phyloP scores from a whole-genome alignment of 2,113 vertebrate species.

The Manacus vitellinus region DNA sequence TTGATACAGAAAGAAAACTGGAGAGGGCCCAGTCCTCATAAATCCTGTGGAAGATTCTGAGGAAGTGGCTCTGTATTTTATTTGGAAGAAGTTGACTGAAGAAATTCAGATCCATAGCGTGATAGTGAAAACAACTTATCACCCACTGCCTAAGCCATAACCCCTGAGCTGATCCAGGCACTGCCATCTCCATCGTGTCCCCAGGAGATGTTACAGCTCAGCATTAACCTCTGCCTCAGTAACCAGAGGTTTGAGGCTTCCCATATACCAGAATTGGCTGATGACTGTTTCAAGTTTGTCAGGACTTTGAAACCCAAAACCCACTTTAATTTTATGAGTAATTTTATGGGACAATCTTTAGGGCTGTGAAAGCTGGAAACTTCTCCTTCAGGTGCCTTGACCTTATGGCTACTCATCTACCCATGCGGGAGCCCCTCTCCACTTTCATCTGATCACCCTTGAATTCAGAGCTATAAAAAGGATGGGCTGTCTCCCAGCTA shows the following conservation, averaged over 20 bases:
- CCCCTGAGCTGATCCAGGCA: not conserved
- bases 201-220: not conserved
- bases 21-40: not conserved
- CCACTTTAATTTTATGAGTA: conserved; percentile 51
- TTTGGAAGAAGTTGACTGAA: not conserved
- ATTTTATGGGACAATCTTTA: conserved; percentile 51
- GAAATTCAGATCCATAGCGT: not conserved
- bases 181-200: not conserved
- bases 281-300: not conserved
- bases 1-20: conserved; percentile 5
- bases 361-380: not conserved
- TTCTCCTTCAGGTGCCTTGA: conserved; percentile 41
- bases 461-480: conserved; percentile 19
- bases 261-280: not conserved
- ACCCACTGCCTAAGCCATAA: not conserved
- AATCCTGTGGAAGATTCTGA: not conserved
- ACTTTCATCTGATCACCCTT: conserved; percentile 9
- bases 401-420: not conserved
- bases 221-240: not conserved
- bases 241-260: not conserved
- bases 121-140: not conserved
- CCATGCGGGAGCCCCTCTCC: not conserved
- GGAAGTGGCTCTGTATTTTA: not conserved
- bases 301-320: conserved; percentile 23
- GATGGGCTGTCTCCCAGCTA: conserved; percentile 2